Base-by-base conservation (phyloP, 2,888 invertebrate genomes). In the Synanthedon tipuliformis region DNA sequence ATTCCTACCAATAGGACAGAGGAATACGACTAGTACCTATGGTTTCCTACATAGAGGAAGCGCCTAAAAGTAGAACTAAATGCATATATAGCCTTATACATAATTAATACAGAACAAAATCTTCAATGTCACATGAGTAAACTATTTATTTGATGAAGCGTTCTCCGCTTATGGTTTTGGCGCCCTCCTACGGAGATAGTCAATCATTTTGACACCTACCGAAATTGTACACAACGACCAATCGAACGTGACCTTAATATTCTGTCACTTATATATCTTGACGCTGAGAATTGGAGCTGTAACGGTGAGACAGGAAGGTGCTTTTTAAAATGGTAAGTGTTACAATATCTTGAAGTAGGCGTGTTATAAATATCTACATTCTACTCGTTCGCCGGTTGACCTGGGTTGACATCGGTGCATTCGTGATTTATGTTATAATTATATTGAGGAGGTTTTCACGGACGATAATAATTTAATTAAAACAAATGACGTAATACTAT, bases 141-240 rank as follows among this genome's bases (percentile, higher is more conserved):
- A 34, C 34, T 34, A 34, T 34, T 34, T 10, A 34, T 34, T 5
- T 15, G 15, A 45, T 13, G 45, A 15, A 45, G 45, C 45, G 45
- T 15, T 45, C 45, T 13, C 45, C 45, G 45, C 13, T 51, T 57
- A 65, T 59, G 55, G 59, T 63, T 65, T 60, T 65, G 62, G 58
- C 66, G 63, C 68, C 69, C 66, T 57, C 63, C 60, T 53, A 62
- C 66, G 56, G 55, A 41, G 56, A 56, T 62, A 59, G 61, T 73
- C 68, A 69, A 66, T 71, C 69, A 70, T 53, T 54, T 59, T 68
- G 65, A 68, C 71, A 67, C 69, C 61, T 65, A 63, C 65, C 61
- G 52, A 64, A 65, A 56, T 56, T 16, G 16, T 52, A 56, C 40
- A 45, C 18, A 45, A 45, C 54, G 56, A 54, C 66, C 64, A 68